Evolutionary conservation across 2,797 vertebrate genomes (phyloP), one percentile per base, ranked within the genome.

Genomic region (Diceros bicornis): DNA sequence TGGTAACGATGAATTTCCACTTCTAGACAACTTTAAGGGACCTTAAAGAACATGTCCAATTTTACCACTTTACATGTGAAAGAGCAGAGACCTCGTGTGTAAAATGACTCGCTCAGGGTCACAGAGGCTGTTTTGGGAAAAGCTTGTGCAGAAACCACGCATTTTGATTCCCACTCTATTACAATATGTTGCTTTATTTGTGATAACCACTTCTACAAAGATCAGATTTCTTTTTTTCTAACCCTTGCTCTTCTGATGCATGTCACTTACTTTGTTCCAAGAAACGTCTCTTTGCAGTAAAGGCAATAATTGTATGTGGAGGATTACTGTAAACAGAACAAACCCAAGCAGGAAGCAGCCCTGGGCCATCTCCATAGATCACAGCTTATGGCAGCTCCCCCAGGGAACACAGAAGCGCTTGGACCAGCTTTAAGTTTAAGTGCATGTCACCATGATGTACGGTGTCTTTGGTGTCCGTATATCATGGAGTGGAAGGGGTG

Each of bases 381-480:
- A 98, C 66, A 83, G 97, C 94, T 96, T 96, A 95, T 96, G 97
- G 95, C 97, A 97, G 96, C 81, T 98, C 78, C 93, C 96, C 88
- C 59, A 74, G 97, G 97, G 94, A 94, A 96, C 97, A 81, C 32
- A 95, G 95, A 96, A 97, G 95, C 62, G 47, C 95, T 95, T 96
- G 96, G 96, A 89, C 95, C 97, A 95, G 97, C 95, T 98, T 97
- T 97, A 97, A 97, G 95, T 97, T 95, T 97, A 97, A 97, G 96
- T 97, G 95, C 89, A 96, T 97, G 97, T 98, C 98, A 98, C 69
- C 94, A 94, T 98, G 97, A 98, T 98, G n/a, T 96, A 97, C 92
- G 18, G 96, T 98, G 96, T 91, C 94, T 97, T 97, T 92, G 92
- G 88, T 81, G 85, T 97, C 92, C 59, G 96, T 98, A 98, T 97